Base-by-base conservation (phyloP, 2,888 invertebrate species). In the Crioceris asparagi region DNA sequence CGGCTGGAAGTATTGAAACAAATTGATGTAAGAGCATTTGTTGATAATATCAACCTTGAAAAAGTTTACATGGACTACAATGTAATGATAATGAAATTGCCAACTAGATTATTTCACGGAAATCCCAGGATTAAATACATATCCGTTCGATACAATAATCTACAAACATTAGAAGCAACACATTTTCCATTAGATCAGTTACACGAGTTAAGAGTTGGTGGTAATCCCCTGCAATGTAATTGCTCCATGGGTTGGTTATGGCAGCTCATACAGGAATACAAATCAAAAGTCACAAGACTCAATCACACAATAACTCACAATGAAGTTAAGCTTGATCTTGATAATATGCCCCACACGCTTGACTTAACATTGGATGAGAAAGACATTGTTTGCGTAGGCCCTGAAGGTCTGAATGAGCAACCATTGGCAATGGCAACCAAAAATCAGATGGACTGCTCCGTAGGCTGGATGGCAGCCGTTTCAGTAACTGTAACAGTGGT, bases 221-320 rank as follows among this genome's bases (percentile, higher is more conserved):
- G 85, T 18, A 88, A 90, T 66, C 87, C 87, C 1, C 70, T 90
- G 45, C 72, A 77, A 41, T 90, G 90, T 65, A 90, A 90, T 63
- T 90, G 90, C 59, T 86, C 87, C 34, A 66, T 90, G 41, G 70
- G 83, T 43, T 90, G 90, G 90, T 67, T 90, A 29, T 86, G 86
- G 84, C 79, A 79, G 55, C 69, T 87, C 30, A 71, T 70, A 27
- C 61, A 63, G 46, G 57, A 56, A 43, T 49, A 59, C 48, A 55
- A 55, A 40, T 45, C 40, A 19, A 50, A 48, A 39, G 29, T 34
- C 10, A 42, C 35, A 25, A 45, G 35, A 30, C 8, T 36, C 8
- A 43, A 42, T 30, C 19, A 17, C 29, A 43, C 43, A 6, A 14
- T 62, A 32, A n/a, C n/a, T n/a, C n/a, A n/a, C n/a, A n/a, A n/a